These are phyloP conservation scores for Microplitis demolitor DNA, from an alignment of 1,140 invertebrate species.

Conservation along the genomic window DNA sequence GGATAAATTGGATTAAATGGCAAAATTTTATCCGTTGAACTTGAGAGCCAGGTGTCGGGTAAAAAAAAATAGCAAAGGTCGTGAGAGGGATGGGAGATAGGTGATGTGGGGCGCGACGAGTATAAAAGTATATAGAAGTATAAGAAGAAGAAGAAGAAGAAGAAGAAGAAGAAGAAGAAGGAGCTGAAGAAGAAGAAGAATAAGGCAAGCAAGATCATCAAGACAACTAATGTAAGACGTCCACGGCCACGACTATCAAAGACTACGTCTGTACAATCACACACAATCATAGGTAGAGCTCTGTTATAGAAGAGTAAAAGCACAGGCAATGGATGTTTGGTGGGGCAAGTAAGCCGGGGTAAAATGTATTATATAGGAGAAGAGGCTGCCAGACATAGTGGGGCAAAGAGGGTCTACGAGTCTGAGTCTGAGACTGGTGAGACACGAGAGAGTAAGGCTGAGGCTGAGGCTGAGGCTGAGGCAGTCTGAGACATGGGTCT, in stretches of 20 bases:
- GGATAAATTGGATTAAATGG: too few species aligned
- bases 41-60: neutral
- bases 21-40: too few species aligned
- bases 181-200: neutral
- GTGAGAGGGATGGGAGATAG: neutral
- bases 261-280: too few species aligned
- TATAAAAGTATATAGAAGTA: neutral
- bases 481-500: neutral
- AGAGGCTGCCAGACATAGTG: slow-evolving; percentile 1
- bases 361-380: slow-evolving; percentile 1
- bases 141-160: neutral
- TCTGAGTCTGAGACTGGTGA: neutral
- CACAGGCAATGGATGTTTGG: too few species aligned
- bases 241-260: too few species aligned
- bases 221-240: too few species aligned
- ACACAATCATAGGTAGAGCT: too few species aligned
- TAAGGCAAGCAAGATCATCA: too few species aligned
- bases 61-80: slow-evolving; percentile 3
- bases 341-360: neutral
- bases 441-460: neutral
- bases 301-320: too few species aligned
- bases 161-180: neutral
- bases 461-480: neutral
- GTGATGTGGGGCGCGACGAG: neutral
- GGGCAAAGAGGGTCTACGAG: neutral